Evolutionary conservation across 2,888 invertebrate species (phyloP), one percentile per base, ranked within the genome.

Genomic region (Melanostoma scalare): DNA sequence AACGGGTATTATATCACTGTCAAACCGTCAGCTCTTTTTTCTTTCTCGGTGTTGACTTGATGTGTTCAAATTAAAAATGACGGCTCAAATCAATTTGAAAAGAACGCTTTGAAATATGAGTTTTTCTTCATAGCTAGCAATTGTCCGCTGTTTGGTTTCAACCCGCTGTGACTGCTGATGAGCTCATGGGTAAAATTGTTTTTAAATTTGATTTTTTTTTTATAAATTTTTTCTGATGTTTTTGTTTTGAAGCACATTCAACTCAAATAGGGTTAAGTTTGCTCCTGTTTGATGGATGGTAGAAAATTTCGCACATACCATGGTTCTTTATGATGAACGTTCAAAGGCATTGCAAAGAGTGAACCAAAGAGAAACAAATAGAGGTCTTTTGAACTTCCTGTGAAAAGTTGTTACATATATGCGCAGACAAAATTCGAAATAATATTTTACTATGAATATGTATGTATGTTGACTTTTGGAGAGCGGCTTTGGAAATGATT

Each of bases 61-160:
- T 84, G 82, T 74, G 78, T 78, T 84, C 69, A 74, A 74, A 78
- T 78, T 84, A 78, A 84, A 77, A 84, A 84, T 74, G 82, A 78
- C 78, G 60, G 74, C 74, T 69, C 65, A 74, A 74, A 84, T 84
- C 69, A 84, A 84, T 84, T 84, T 69, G 78, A 82, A 84, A 84
- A 78, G 78, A 84, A 53, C 69, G 50, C 73, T 77, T 84, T 84
- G 78, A 84, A 84, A 78, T 84, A 84, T 84, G 78, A 84, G 73
- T 73, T 82, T 63, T 56, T 63, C 20, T n/a, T 38, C 35, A 20
- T 48, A 40, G 20, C 36, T 58, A 5, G 63, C 71, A 50, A 53
- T 76, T 52, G 72, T 72, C 48, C 67, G 40, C 36, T 68, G 46
- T 77, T 46, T 36, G 69, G 20, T 9, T 30, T 61, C 46, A 9